These are phyloP conservation scores for Upupa epops DNA, from an alignment of 2,113 vertebrate species.

Conservation along the genomic window DNA sequence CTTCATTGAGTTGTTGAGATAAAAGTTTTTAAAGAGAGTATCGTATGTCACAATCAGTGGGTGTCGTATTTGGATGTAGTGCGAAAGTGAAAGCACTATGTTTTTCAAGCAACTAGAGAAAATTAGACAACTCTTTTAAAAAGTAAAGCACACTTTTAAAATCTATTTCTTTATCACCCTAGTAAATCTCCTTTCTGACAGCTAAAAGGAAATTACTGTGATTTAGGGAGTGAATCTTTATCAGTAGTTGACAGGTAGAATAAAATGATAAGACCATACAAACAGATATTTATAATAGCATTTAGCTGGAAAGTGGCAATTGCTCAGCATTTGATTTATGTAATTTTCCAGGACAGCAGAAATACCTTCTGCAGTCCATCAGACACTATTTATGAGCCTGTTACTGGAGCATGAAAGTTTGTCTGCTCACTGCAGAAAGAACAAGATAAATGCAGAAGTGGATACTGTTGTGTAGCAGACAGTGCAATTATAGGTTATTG, in stretches of 20 bases:
- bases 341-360: constrained; percentile 43
- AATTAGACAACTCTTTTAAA: constrained; percentile 46
- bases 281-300: constrained; percentile 75
- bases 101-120: constrained; percentile 22
- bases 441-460: constrained; percentile 32
- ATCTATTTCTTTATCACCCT: constrained; percentile 64
- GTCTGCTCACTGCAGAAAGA: constrained; percentile 12
- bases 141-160: constrained; percentile 45
- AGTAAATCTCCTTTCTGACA: constrained; percentile 74
- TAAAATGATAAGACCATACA: constrained; percentile 65
- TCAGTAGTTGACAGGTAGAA: constrained; percentile 68
- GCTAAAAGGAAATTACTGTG: constrained; percentile 70
- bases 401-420: constrained; percentile 43
- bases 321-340: constrained; percentile 63
- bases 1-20: constrained; percentile 13
- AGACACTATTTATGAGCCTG: constrained; percentile 30
- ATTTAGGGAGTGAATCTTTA: constrained; percentile 76
- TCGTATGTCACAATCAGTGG: neutral
- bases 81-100: neutral
- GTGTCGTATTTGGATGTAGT: neutral
- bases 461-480: neutral
- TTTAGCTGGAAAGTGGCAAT: constrained; percentile 70
- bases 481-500: neutral
- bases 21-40: neutral
- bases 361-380: constrained; percentile 50